phyloP scores from a whole-genome alignment of 2,888 invertebrate genomes.

The Julus scandinavius region DNA sequence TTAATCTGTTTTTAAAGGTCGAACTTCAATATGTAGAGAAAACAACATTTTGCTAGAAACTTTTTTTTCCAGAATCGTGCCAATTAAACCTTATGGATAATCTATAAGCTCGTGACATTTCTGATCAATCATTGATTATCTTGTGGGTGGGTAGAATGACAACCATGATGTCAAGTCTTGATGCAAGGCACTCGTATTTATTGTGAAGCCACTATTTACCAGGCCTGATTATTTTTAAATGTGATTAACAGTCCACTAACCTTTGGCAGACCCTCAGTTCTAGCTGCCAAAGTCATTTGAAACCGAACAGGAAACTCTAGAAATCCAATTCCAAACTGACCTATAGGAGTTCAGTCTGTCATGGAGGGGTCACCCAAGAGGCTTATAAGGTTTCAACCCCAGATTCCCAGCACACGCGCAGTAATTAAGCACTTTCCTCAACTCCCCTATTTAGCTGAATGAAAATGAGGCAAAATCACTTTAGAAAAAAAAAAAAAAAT shows the following conservation, averaged over 20 bases:
- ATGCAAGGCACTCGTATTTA: neutral
- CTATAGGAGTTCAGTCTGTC: neutral
- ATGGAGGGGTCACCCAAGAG: conserved; percentile 9
- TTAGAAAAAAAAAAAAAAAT: neutral
- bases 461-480: neutral
- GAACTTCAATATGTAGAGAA: too few relatives aligned
- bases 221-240: neutral
- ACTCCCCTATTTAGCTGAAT: neutral
- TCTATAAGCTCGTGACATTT: neutral
- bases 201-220: neutral
- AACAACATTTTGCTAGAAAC: too few relatives aligned
- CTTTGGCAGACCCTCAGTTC: neutral
- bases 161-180: neutral
- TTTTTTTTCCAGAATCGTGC: neutral
- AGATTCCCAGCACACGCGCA: conserved; percentile 16
- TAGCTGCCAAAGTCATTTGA: neutral
- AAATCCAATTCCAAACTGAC: conserved; percentile 24
- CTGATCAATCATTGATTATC: neutral
- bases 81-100: neutral
- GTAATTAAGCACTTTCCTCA: neutral
- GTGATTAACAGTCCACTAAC: conserved; percentile 33
- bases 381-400: conserved; percentile 4
- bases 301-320: conserved; percentile 39
- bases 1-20: too few relatives aligned
- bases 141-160: neutral